Evolutionary conservation across 2,113 vertebrate species (phyloP).

Genomic region (Oxyura jamaicensis): DNA sequence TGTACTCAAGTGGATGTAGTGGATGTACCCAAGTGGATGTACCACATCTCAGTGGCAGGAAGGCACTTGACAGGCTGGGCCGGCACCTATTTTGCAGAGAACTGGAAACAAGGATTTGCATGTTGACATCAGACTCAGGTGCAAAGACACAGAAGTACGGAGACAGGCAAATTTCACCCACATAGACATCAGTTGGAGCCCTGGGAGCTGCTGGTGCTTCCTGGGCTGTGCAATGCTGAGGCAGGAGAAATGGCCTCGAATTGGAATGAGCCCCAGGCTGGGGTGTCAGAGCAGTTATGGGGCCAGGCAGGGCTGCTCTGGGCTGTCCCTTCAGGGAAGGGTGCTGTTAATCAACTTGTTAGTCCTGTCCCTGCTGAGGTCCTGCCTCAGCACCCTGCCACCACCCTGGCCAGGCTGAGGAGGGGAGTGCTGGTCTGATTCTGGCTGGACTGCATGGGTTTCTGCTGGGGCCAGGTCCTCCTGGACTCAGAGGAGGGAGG

Average conservation of each 20-base stretch:
- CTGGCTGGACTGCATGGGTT: neutral
- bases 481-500: neutral
- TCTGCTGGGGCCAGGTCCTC: neutral
- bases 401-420: rapidly evolving
- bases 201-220: neutral
- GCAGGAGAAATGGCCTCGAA: neutral
- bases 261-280: neutral
- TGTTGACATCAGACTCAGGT: neutral
- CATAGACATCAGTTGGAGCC: rapidly evolving
- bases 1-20: neutral
- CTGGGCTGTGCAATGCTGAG: rapidly evolving
- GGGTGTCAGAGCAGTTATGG: neutral
- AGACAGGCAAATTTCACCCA: neutral
- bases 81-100: neutral
- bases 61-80: neutral
- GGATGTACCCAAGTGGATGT: neutral
- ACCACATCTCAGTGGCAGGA: neutral
- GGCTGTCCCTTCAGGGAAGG: neutral
- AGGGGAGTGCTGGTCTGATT: neutral
- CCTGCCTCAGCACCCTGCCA: neutral
- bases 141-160: neutral
- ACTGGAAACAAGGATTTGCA: neutral
- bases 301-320: neutral
- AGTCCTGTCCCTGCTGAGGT: neutral
- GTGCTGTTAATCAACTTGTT: neutral